Evolutionary conservation across 2,888 invertebrate genomes (phyloP).

Genomic region (Liopterus haemorrhoidalis): DNA sequence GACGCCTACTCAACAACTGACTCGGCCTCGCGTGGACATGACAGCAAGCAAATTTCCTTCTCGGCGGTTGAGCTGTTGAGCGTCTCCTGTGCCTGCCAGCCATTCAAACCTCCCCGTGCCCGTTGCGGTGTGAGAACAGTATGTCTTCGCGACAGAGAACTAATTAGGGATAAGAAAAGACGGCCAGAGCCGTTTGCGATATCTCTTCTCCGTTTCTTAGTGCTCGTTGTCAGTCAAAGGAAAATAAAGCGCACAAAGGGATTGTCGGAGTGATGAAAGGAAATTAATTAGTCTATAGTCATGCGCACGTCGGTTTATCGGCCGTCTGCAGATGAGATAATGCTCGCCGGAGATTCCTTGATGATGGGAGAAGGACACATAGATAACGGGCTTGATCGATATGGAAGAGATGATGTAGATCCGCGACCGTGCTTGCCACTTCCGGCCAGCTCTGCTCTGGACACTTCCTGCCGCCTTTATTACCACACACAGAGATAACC

Average conservation of each 20-base stretch:
- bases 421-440: too few relatives aligned
- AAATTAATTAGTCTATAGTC: constrained; percentile 40
- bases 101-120: constrained; percentile 28
- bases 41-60: constrained; percentile 37
- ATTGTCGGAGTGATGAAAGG: constrained; percentile 42
- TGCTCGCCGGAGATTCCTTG: too few relatives aligned
- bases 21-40: constrained; percentile 31
- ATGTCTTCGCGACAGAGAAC: constrained; percentile 34
- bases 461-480: too few relatives aligned
- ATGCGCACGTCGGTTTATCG: constrained; percentile 26
- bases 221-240: constrained; percentile 40
- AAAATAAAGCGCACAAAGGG: constrained; percentile 39
- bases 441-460: too few relatives aligned
- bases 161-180: constrained; percentile 42
- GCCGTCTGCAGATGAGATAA: constrained; percentile 30
- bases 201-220: constrained; percentile 22
- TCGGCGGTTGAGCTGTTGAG: constrained; percentile 35
- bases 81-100: constrained; percentile 37
- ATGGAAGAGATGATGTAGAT: too few relatives aligned
- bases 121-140: constrained; percentile 31
- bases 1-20: constrained; percentile 15
- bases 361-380: too few relatives aligned
- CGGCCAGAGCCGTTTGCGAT: constrained; percentile 21
- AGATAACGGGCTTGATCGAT: too few relatives aligned
- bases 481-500: too few relatives aligned